A percentile compares a stretch with the other conserved stretches of the same genome.
Conservation (phyloP, 2,888 invertebrate genomes). For the Aquatica leii region DNA sequence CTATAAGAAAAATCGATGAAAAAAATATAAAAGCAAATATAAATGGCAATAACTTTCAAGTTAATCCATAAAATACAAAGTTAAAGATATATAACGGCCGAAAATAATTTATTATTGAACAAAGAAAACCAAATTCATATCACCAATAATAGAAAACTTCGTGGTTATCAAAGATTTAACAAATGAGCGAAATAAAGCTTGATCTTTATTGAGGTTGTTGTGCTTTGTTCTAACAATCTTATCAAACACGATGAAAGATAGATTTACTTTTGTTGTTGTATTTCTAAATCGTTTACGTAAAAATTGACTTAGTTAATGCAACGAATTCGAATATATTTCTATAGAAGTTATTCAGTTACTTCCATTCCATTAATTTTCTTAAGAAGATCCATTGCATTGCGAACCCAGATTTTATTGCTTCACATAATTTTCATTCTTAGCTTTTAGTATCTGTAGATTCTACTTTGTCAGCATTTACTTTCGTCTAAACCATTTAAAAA, state of each 20-base stretch:
- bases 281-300: conserved; percentile 1
- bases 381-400: conserved; percentile 7
- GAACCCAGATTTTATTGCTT: conserved; percentile 1
- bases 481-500: too few relatives aligned
- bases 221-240: not conserved
- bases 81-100: too few relatives aligned
- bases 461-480: too few relatives aligned
- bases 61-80: too few relatives aligned
- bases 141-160: not conserved
- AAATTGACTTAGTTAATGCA: not conserved
- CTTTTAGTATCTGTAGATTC: too few relatives aligned
- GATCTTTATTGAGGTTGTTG: not conserved
- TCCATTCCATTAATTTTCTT: conserved; percentile 9
- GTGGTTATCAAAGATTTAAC: not conserved
- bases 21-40: too few relatives aligned
- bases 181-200: not conserved
- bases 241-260: not conserved
- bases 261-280: not conserved
- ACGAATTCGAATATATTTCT: conserved; percentile 6
- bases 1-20: too few relatives aligned
- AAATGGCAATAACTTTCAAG: too few relatives aligned
- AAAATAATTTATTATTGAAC: not conserved
- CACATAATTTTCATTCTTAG: not conserved
- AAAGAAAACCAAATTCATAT: not conserved
- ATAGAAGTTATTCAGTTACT: not conserved